Percentiles rank a stretch among this genome's conserved stretches.
Conservation (phyloP, 2,888 invertebrate genomes). For the Dichetophora obliterata region DNA sequence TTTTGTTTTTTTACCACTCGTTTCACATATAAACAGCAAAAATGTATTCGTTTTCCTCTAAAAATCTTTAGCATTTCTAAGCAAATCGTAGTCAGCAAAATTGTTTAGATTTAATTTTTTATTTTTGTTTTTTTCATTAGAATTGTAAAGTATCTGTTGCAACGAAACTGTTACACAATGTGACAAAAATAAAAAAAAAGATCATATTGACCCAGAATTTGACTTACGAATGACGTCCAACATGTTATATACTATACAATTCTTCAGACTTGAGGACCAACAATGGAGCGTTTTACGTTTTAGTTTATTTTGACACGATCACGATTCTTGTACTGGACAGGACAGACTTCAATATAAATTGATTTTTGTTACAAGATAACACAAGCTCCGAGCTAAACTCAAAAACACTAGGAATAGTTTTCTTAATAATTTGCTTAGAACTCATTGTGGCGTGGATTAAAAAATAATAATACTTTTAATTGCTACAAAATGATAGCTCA, state of each 20-base stretch:
- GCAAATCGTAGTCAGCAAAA: too few species aligned
- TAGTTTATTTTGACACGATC: neutral
- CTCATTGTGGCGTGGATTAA: neutral
- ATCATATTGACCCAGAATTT: slow-evolving; percentile 12
- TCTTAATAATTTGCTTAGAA: slow-evolving; percentile 14
- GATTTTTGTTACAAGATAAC: neutral
- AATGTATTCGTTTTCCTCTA: too few species aligned
- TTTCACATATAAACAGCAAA: too few species aligned
- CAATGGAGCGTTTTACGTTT: neutral
- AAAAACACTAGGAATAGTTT: neutral
- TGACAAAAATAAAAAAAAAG: neutral
- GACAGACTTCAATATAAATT: slow-evolving; percentile 3
- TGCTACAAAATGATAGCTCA: neutral
- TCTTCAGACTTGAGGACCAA: too few species aligned
- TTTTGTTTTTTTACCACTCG: too few species aligned
- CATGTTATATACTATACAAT: neutral
- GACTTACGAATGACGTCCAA: slow-evolving; percentile 3
- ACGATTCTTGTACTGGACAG: slow-evolving; percentile 5
- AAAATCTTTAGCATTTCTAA: too few species aligned
- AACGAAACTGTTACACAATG: neutral
- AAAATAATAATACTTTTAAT: neutral
- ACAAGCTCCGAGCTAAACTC: neutral
- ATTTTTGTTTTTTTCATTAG: too few species aligned
- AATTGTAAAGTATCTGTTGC: too few species aligned
- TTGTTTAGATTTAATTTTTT: too few species aligned